Conservation (phyloP, 2,797 vertebrate species). For the Macropus fuliginosus region DNA sequence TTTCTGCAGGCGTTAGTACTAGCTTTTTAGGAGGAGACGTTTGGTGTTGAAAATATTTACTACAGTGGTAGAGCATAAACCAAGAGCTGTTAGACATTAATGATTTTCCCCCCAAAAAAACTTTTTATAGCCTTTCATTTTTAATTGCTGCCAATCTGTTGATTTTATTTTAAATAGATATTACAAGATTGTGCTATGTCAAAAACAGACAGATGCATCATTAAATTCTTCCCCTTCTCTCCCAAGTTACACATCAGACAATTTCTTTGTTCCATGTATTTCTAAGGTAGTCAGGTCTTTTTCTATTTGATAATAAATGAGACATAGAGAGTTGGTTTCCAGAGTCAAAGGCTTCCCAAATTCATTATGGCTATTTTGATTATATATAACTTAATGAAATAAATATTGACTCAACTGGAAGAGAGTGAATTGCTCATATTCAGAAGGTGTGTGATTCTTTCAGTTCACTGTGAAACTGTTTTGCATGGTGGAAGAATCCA, state of each 20-base stretch:
- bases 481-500: constrained; percentile 24
- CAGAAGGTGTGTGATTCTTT: background rate
- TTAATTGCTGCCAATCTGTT: constrained; percentile 79
- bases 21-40: constrained; percentile 60
- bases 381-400: constrained; percentile 11
- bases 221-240: constrained; percentile 66
- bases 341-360: constrained; percentile 53
- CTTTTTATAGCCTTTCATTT: constrained; percentile 80
- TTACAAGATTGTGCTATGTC: constrained; percentile 76
- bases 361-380: constrained; percentile 51
- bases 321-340: constrained; percentile 54
- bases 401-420: background rate
- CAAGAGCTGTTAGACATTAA: constrained; percentile 72
- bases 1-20: constrained; percentile 37
- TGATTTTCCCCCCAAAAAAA: constrained; percentile 60
- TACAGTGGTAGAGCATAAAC: constrained; percentile 65
- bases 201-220: constrained; percentile 81
- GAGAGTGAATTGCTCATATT: background rate
- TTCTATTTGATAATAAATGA: constrained; percentile 61
- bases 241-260: constrained; percentile 73
- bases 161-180: constrained; percentile 80
- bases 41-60: constrained; percentile 75
- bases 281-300: constrained; percentile 71
- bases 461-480: background rate
- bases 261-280: constrained; percentile 69